Base-by-base conservation (phyloP, 2,797 vertebrate genomes). In the Syngnathus rostellatus region DNA sequence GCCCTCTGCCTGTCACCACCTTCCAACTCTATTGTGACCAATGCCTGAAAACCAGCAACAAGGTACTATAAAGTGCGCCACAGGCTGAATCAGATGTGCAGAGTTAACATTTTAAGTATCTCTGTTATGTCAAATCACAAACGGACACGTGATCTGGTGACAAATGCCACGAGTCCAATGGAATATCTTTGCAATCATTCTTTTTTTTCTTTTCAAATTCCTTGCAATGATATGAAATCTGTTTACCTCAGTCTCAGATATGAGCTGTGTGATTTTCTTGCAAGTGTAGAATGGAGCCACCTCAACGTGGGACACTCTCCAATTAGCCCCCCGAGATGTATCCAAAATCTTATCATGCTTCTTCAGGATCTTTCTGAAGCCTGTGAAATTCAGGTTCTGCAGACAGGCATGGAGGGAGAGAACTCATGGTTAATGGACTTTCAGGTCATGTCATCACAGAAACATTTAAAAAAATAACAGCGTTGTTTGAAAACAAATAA, bases 331-430 rank as follows among this genome's bases (percentile, higher is more conserved):
- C 39, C 95, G 89, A 0, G 87, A 71, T 0, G 97, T 99, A 87
- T 99, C 97, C 91, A 99, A 90, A 81, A 99, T 98, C 89, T 99
- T 99, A 81, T 99, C 97, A 91, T 99, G 97, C 70, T 99, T 99
- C 90, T 99, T 99, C 60, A 99, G 89, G 80, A 99, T 99, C 89
- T 99, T 99, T 77, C 97, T 92, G 90, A 99, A 99, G 65, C 97
- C 97, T 0, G 97, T 99, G 88, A 99, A 98, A 89, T 99, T 99
- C 85, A 99, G 92, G 87, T 99, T 99, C 96, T 98, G 81, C n/a
- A 73, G 8, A 50, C 12, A 60, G n/a, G 3, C 4, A 58, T 7
- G 57, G 21, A 58, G 2, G 54, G 72, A 68, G 7, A 58, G 19
- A 72, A n/a, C n/a, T 8, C 25, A 7, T 25, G 62, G 65, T 0